phyloP scores from a whole-genome alignment of 1,140 invertebrate species.

The Pseudomyrmex sp. region DNA sequence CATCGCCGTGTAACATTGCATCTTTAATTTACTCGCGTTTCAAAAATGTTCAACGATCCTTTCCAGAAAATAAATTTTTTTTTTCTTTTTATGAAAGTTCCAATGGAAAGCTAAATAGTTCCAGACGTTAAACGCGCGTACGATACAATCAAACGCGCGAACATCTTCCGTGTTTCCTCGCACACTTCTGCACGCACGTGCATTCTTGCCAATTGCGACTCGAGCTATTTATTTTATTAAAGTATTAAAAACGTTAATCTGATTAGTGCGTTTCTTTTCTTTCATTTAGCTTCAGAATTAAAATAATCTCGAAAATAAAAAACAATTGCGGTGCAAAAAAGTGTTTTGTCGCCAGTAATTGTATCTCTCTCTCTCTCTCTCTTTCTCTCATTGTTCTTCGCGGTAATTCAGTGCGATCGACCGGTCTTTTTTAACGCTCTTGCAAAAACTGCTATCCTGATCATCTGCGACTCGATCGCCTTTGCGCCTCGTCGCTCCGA shows the following conservation, averaged over 20 bases:
- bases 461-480: constrained; percentile 78
- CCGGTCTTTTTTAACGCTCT: constrained; percentile 61
- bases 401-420: neutral
- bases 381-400: neutral
- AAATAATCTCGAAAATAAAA: neutral
- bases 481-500: constrained; percentile 78
- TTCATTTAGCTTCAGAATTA: neutral
- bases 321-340: neutral
- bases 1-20: neutral
- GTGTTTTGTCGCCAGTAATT: neutral
- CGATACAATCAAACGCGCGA: neutral
- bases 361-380: neutral
- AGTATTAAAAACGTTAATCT: neutral
- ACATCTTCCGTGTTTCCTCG: neutral
- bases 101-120: constrained; percentile 24
- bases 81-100: neutral
- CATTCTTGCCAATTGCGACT: neutral
- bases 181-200: neutral
- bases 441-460: constrained; percentile 74
- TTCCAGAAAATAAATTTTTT: neutral
- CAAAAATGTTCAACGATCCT: constrained; percentile 10
- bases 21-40: constrained; percentile 8
- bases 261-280: neutral
- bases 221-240: too few species aligned
- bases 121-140: neutral